Percentiles rank a stretch among this genome's conserved stretches.
These are phyloP conservation scores for Listronotus oregonensis DNA, from an alignment of 1,140 invertebrate genomes.

Conservation along the genomic window DNA sequence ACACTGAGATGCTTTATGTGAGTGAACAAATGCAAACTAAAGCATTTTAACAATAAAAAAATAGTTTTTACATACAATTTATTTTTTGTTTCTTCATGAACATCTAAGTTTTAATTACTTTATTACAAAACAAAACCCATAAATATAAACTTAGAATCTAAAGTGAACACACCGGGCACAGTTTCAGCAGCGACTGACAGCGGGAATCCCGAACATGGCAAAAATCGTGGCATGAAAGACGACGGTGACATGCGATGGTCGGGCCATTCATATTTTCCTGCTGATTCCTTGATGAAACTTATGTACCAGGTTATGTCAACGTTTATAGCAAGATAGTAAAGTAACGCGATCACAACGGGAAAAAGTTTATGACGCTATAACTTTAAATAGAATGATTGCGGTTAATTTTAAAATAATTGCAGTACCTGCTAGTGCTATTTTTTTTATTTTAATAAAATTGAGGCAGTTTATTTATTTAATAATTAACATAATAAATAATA, in stretches of 20 bases:
- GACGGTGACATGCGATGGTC: constrained; percentile 30
- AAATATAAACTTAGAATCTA: neutral
- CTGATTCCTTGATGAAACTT: neutral
- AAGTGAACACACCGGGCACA: neutral
- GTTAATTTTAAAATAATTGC: too few relatives aligned
- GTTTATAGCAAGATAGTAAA: neutral
- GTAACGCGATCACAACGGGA: neutral
- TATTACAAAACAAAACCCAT: neutral
- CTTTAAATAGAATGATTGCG: too few relatives aligned
- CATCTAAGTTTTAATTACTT: too few relatives aligned
- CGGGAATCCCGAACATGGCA: constrained; percentile 10
- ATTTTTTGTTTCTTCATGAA: too few relatives aligned
- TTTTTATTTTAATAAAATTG: too few relatives aligned
- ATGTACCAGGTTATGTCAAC: constrained; percentile 23
- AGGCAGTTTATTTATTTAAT: too few relatives aligned
- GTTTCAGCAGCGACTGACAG: constrained; percentile 4
- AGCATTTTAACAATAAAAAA: too few relatives aligned
- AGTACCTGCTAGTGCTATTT: too few relatives aligned
- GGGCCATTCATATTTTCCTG: constrained; percentile 35
- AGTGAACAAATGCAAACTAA: too few relatives aligned
- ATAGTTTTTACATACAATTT: too few relatives aligned
- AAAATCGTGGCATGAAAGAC: constrained; percentile 21
- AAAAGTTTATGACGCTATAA: neutral
- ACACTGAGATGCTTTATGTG: too few relatives aligned
- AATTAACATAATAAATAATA: too few relatives aligned